A percentile compares a stretch with the other conserved stretches of the same genome.
These are phyloP conservation scores for Pocota personata DNA, from an alignment of 2,888 invertebrate species.

Conservation along the genomic window DNA sequence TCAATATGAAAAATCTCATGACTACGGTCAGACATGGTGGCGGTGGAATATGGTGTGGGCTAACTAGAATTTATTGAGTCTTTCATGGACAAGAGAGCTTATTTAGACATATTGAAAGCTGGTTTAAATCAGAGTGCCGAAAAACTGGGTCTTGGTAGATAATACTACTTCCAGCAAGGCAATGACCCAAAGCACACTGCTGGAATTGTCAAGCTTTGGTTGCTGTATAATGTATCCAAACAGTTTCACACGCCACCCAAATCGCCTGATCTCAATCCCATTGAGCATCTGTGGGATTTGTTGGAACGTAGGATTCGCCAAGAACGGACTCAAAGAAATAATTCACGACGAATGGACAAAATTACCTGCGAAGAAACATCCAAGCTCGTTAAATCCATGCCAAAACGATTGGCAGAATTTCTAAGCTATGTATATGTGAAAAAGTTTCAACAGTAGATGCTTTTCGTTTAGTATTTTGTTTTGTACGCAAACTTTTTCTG, in stretches of 20 bases:
- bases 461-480: too few relatives aligned
- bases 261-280: slow-evolving; percentile 66
- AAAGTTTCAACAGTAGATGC: too few relatives aligned
- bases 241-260: too few relatives aligned
- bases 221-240: slow-evolving; percentile 59
- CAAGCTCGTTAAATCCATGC: too few relatives aligned
- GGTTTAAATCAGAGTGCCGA: slow-evolving; percentile 51
- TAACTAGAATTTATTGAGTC: slow-evolving; percentile 49
- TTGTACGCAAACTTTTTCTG: too few relatives aligned
- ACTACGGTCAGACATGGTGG: too few relatives aligned
- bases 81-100: slow-evolving; percentile 44
- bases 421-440: too few relatives aligned
- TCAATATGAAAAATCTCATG: too few relatives aligned
- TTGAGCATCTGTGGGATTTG: slow-evolving; percentile 66
- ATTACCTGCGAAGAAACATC: too few relatives aligned
- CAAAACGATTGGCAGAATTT: too few relatives aligned
- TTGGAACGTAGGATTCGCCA: slow-evolving; percentile 70
- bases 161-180: slow-evolving; percentile 58
- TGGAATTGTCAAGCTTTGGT: slow-evolving; percentile 46
- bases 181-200: slow-evolving; percentile 35
- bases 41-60: slow-evolving; percentile 8
- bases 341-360: too few relatives aligned
- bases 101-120: slow-evolving; percentile 48
- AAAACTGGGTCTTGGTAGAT: slow-evolving; percentile 24
- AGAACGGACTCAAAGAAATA: slow-evolving; percentile 13